Percentiles rank a stretch among this genome's conserved stretches.
These are phyloP conservation scores for Lagodon rhomboides DNA, from an alignment of 2,797 vertebrate genomes.

Conservation along the genomic window DNA sequence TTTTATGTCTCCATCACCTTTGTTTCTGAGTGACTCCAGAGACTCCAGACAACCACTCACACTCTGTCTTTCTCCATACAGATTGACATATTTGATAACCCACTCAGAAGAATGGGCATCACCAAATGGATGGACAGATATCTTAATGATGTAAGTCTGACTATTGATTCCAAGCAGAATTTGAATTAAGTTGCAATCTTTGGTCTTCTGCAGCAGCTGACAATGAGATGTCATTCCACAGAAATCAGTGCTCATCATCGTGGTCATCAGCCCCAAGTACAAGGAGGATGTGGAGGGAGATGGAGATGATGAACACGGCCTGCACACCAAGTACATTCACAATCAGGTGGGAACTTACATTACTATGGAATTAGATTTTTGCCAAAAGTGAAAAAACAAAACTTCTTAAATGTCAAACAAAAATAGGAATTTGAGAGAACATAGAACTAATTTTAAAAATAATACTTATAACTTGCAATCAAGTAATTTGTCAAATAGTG, in stretches of 20 bases:
- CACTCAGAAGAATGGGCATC: conserved; percentile 91
- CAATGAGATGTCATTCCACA: conserved; percentile 66
- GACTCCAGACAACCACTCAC: background rate
- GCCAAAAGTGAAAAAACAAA: too few species aligned
- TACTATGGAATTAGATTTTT: too few species aligned
- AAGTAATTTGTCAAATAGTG: too few species aligned
- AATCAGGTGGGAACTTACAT: conserved; percentile 88
- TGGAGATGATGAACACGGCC: conserved; percentile 92
- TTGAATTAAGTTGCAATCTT: background rate
- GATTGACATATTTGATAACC: conserved; percentile 96
- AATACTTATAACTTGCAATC: too few species aligned
- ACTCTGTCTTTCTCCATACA: conserved; percentile 64
- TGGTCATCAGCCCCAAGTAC: conserved; percentile 97
- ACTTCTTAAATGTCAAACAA: too few species aligned
- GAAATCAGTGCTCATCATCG: conserved; percentile 96
- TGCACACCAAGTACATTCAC: conserved; percentile 98
- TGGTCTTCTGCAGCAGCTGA: background rate
- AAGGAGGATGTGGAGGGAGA: conserved; percentile 93
- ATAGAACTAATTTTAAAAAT: too few species aligned
- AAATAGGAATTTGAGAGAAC: too few species aligned
- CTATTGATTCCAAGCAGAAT: background rate
- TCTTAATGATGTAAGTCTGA: conserved; percentile 91
- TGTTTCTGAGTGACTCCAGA: background rate
- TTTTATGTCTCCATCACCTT: background rate
- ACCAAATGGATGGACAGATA: conserved; percentile 96